These are phyloP conservation scores for Drosophila mettleri DNA, from an alignment of 2,888 invertebrate species.

Conservation along the genomic window DNA sequence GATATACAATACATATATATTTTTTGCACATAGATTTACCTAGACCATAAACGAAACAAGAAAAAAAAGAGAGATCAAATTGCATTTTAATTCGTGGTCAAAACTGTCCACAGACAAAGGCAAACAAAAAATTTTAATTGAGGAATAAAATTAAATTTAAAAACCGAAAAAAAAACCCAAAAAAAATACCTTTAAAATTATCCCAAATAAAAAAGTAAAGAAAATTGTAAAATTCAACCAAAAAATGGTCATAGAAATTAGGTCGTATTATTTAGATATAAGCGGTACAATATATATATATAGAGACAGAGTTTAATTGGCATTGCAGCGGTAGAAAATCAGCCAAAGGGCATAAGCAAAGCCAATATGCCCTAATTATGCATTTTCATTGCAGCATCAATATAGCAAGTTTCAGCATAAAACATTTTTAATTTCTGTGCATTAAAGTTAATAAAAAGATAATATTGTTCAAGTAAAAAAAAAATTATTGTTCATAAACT, in stretches of 20 bases:
- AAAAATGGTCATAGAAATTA: constrained; percentile 50
- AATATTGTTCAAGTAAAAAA: too few relatives aligned
- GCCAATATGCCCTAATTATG: background rate
- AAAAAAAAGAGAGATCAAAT: constrained; percentile 9
- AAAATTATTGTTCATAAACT: too few relatives aligned
- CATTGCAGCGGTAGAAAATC: constrained; percentile 23
- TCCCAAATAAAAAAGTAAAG: constrained; percentile 4
- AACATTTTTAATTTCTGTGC: too few relatives aligned
- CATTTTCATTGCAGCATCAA: background rate
- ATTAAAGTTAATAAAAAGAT: too few relatives aligned
- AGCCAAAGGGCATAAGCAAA: background rate
- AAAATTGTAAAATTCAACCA: constrained; percentile 66
- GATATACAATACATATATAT: constrained; percentile 66
- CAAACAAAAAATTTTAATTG: constrained; percentile 25
- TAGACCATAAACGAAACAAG: constrained; percentile 43
- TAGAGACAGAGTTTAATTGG: constrained; percentile 13
- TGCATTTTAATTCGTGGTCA: constrained; percentile 24
- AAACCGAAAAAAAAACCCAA: constrained; percentile 28
- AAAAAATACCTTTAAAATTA: constrained; percentile 26
- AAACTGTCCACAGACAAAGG: constrained; percentile 32
- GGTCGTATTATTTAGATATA: constrained; percentile 43
- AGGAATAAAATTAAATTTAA: constrained; percentile 11
- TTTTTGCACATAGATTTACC: constrained; percentile 78
- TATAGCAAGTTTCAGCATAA: too few relatives aligned
- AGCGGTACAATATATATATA: constrained; percentile 22